A percentile compares a stretch with the other conserved stretches of the same genome.
Evolutionary conservation across 1,140 invertebrate genomes (phyloP).

Genomic region (Chrysomallon squamiferum): DNA sequence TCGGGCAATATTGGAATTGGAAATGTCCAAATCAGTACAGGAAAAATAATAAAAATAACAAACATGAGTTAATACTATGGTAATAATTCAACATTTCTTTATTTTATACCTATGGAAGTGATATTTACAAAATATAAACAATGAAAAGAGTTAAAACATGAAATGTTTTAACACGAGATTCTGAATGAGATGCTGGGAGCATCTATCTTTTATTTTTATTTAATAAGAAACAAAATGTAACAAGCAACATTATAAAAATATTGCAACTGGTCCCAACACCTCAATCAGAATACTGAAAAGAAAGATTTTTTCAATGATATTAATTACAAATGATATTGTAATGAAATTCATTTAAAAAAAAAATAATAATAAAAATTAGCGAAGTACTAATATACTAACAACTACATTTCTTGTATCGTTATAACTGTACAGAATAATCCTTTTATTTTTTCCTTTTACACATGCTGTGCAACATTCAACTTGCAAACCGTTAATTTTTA

Average conservation of each 20-base stretch:
- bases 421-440: not conserved
- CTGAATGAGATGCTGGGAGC: constrained; percentile 20
- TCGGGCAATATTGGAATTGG: too few species aligned
- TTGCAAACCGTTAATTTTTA: too few species aligned
- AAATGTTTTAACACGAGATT: constrained; percentile 3
- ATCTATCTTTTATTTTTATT: too few species aligned
- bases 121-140: constrained; percentile 5
- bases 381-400: too few species aligned
- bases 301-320: not conserved
- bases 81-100: not conserved
- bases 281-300: not conserved
- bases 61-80: not conserved
- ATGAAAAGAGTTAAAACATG: constrained; percentile 8
- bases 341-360: not conserved
- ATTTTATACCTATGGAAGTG: constrained; percentile 5
- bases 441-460: not conserved
- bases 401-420: not conserved
- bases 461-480: too few species aligned
- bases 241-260: constrained; percentile 18
- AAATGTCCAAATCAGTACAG: too few species aligned
- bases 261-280: constrained; percentile 27
- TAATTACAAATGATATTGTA: constrained; percentile 1
- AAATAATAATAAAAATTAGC: not conserved
- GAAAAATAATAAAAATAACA: not conserved
- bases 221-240: constrained; percentile 16